Percentiles rank a stretch among this genome's conserved stretches.
Conservation (phyloP, 2,888 invertebrate species). For the Crocallis elinguaria region DNA sequence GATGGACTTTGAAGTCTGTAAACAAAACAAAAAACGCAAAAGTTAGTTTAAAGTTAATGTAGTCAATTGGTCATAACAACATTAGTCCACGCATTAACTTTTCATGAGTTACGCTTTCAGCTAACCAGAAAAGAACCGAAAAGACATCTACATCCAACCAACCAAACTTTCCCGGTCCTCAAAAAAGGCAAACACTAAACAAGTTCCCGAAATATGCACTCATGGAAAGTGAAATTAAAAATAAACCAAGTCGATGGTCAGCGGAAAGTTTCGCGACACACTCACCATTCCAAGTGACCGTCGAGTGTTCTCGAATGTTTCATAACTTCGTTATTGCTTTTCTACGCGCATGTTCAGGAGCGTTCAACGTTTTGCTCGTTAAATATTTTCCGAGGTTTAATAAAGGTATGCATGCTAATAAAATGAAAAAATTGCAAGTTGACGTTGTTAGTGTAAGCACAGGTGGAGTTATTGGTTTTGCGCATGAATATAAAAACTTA, state of each 20-base stretch:
- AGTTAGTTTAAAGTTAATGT: too few relatives aligned
- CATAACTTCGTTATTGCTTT: conserved; percentile 63
- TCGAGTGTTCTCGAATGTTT: conserved; percentile 54
- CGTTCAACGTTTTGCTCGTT: conserved; percentile 30
- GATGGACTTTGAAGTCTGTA: too few relatives aligned
- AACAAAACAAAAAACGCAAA: too few relatives aligned
- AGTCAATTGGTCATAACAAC: too few relatives aligned
- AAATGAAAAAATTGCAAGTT: conserved; percentile 33
- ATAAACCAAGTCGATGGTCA: conserved; percentile 33
- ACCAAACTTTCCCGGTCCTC: conserved; percentile 12
- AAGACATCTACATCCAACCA: background rate
- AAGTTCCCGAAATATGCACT: conserved; percentile 9
- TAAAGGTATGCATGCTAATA: conserved; percentile 33
- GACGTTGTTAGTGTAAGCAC: conserved; percentile 25
- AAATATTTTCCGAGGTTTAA: conserved; percentile 34
- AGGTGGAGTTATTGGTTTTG: conserved; percentile 13
- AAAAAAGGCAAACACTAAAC: conserved; percentile 15
- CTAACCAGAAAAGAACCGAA: background rate
- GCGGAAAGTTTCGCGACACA: conserved; percentile 49
- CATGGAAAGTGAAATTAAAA: conserved; percentile 43
- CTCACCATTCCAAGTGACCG: conserved; percentile 52
- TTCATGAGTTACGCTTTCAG: background rate
- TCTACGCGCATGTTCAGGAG: conserved; percentile 31
- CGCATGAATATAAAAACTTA: conserved; percentile 5
- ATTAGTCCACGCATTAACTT: background rate